Base-by-base conservation (phyloP, 1,140 invertebrate genomes). In the Papilio polyxenes region DNA sequence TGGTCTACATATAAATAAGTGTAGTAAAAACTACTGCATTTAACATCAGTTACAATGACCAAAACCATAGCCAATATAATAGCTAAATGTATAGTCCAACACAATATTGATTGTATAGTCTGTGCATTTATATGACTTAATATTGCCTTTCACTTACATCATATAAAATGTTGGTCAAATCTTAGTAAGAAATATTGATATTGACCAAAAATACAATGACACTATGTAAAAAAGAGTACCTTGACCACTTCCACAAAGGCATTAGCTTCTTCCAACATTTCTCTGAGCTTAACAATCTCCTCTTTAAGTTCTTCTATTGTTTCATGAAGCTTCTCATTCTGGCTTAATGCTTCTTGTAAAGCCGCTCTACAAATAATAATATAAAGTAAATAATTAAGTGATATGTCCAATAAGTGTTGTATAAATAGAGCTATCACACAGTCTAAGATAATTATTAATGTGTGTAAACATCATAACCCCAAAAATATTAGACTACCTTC, bases 221-320 rank as follows among this genome's bases (percentile, higher is more conserved):
- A 44, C 7, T 62, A 80, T 31, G 69, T 56, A 17, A 78, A 62
- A 69, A 75, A 81, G 83, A 80, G 87, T 95, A 96, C 96, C 94
- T 96, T 96, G n/a, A 97, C 92, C 20, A 96, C 95, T 95, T 96
- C 96, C 17, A 97, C 95, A 83, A 97, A 93, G 82, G 95, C 91
- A 89, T 95, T 96, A 7, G 96, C 95, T 91, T 97, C 96, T 15
- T 96, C 95, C 59, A 97, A 88, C 96, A 97, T 96, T 90, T 96
- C 95, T 89, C 96, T 96, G 81, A 95, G 96, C 40, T 95, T 88
- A 81, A 86, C 88, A 86, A 96, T 96, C 89, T 97, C 96, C 87
- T 97, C 95, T 86, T 96, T 94, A n/a, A 97, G 90, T 53, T 94
- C 91, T 69, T 95, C 91, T 83, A 96, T 93, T 59, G 95, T 91